These are phyloP conservation scores for Rhea pennata DNA, from an alignment of 2,113 vertebrate species.

Conservation along the genomic window DNA sequence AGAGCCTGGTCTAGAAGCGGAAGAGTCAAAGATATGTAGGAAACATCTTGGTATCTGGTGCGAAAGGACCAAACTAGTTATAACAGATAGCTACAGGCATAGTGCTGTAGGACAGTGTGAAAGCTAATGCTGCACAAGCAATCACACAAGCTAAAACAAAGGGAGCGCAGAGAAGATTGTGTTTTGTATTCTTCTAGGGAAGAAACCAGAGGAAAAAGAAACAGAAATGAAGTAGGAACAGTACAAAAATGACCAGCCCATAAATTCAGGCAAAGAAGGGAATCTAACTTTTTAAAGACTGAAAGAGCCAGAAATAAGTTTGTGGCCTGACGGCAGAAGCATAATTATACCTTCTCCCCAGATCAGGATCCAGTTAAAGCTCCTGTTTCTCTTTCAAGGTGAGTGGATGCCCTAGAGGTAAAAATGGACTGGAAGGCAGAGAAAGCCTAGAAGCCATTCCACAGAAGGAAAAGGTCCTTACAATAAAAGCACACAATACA, in stretches of 20 bases:
- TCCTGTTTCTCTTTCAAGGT: background rate
- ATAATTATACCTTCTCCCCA: background rate
- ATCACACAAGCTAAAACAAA: accelerated
- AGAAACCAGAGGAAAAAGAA: background rate
- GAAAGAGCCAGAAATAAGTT: background rate
- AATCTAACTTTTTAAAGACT: background rate
- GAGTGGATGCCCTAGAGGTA: background rate
- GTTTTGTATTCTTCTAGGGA: background rate
- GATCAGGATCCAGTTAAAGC: background rate
- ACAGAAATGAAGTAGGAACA: background rate
- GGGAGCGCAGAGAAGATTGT: background rate
- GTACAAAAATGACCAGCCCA: background rate
- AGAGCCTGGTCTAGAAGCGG: background rate
- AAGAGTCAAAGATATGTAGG: background rate
- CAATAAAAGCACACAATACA: background rate
- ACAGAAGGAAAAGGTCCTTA: background rate
- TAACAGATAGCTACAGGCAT: background rate
- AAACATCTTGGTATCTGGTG: background rate
- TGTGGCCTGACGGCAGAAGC: background rate
- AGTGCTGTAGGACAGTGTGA: background rate
- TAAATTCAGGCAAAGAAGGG: background rate
- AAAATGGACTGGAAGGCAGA: background rate
- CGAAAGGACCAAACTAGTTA: background rate
- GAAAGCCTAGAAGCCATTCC: background rate
- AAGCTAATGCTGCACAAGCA: background rate